Evolutionary conservation across 2,113 vertebrate species (phyloP), one percentile per base, ranked within the genome.

Genomic region (Geothlypis trichas): DNA sequence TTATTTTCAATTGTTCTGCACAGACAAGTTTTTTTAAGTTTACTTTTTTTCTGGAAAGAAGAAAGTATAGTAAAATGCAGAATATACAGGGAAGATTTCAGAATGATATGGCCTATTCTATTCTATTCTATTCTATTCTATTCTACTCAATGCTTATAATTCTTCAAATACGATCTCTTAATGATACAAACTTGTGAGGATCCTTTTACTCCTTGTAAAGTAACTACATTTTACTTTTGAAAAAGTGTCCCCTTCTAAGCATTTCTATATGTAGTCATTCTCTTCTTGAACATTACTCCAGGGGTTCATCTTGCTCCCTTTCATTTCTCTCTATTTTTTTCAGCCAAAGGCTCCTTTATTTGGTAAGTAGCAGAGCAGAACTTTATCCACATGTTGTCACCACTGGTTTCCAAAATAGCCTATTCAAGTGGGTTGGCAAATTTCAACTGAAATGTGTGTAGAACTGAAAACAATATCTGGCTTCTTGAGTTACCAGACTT

Each of bases 391-490:
- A 95, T 92, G 87, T 95, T 96, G 94, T 96, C 93, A 92, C 71
- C 90, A 57, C 47, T 49, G 41, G 84, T 95, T 96, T 97, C 89
- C 86, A 93, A 96, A 97, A 94, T 77, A 94, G 62, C 49, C 72
- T 90, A 68, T 93, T 95, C 89, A 95, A 97, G 95, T 93, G 82
- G 37, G 81, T 89, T 96, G 90, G 90, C 90, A 92, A 92, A 96
- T 86, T 96, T 89, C 52, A 76, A 24, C 61, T 88, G 63, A 89
- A 88, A 72, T 95, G 15, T 81, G 87, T 95, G 81, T 73, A 95
- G 86, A 92, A 89, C 85, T 92, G 89, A 89, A 93, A 94, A 93
- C 90, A 97, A 97, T 96, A 95, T 93, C 74, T 96, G 96, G 92
- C 95, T 93, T 94, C 89, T 94, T 96, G 84, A 92, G 88, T 95